Evolutionary conservation across 2,113 vertebrate genomes (phyloP), one percentile per base, ranked within the genome.

Genomic region (Gallinago paraguaiae): DNA sequence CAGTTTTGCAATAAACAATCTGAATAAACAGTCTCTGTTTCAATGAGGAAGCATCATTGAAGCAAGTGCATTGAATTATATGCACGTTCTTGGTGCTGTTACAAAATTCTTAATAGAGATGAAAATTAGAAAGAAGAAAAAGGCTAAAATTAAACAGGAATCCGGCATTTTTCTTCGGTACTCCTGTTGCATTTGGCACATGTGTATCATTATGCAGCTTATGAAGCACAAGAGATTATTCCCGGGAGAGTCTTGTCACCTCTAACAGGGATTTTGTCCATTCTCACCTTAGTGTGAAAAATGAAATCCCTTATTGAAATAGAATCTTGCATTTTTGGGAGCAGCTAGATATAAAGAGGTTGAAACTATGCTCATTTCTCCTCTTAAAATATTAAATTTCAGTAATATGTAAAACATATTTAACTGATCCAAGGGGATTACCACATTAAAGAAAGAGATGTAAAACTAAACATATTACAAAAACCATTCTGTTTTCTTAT

Each of bases 371-470:
- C 46, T 79, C 7, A 3, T 81, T 93, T 93, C 54, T 96, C 45
- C 59, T 30, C 46, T 78, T 84, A 71, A 95, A 93, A 74, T 78
- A 92, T 72, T 90, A 50, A 6, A 65, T 92, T 92, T 95, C 50
- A 79, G 5, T 41, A 70, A 76, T 90, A 48, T 70, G 79, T 87
- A 76, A 92, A 91, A 53, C 31, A 41, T 59, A 64, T 84, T 71
- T 75, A 94, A 79, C 91, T 82, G 82, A 94, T 93, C 76, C 61
- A n/a, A 95, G 57, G 74, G 70, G n/a, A 72, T 84, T 56, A 64
- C 93, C 94, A 95, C 94, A 89, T 96, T 84, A 97, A 95, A 96
- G 89, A 75, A 31, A 4, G 14, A 89, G 77, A 92, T 86, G 75
- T 59, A 78, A 92, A 93, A 50, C 80, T 74, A 35, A 92, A 39